Base-by-base conservation (phyloP, 2,888 invertebrate species). In the Notodonta dromedarius region DNA sequence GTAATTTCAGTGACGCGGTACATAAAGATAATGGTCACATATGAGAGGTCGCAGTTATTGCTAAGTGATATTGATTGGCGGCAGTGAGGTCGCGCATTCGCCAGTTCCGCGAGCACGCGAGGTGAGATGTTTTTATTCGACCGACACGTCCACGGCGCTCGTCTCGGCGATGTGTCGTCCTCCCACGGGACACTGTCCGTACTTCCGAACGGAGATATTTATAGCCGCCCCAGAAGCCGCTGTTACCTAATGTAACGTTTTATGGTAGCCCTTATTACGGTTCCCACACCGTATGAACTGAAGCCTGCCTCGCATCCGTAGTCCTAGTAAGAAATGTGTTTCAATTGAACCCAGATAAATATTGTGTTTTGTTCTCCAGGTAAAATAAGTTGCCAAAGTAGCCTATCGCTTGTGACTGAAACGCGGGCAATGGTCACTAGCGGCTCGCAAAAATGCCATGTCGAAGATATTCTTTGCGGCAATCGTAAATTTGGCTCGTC, bases 241-340 rank as follows among this genome's bases (percentile, higher is more conserved):
- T 89, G 88, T 91, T 92, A 92, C 92, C 92, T 93, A 92, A 93
- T 92, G 92, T 91, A 87, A 92, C 93, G 84, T 92, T 93, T 93
- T 93, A 93, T 91, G 93, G 90, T 90, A 78, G 87, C 89, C 91
- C 93, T 93, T 93, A 93, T 93, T 93, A 92, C 92, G 90, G 88
- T 85, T 84, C 83, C 86, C 84, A 82, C 83, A 80, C 84, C 82
- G 82, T 80, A 24, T 24, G 24, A 24, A 81, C 83, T 84, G 84
- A 83, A 82, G 80, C 78, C 82, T 84, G 78, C 79, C 79, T 79
- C 75, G 78, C 76, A 73, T 78, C 73, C 74, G 69, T 73, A 71
- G 71, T 70, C 71, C 70, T 73, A 58, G 61, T 74, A 76, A 82
- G 76, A 81, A 85, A 82, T 84, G 85, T 88, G 84, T 88, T 13